phyloP scores from a whole-genome alignment of 2,797 vertebrate genomes.

The Gephyroberyx darwinii region DNA sequence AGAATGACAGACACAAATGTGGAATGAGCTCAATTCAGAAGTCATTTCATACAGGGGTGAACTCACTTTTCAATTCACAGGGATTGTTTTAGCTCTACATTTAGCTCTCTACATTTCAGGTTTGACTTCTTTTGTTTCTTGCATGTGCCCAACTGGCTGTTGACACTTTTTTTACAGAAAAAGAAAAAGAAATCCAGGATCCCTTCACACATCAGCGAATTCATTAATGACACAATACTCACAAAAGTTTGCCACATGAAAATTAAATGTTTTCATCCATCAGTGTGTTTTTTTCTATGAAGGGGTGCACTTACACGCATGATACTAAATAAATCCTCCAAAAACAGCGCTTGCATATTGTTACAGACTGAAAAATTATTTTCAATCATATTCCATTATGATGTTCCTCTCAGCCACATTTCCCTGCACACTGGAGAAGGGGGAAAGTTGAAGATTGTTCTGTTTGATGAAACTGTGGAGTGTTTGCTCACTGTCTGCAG shows the following conservation, averaged over 20 bases:
- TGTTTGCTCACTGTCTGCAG: slow-evolving; percentile 88
- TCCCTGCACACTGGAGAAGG: slow-evolving; percentile 79
- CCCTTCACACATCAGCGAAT: slow-evolving; percentile 70
- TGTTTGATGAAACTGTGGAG: slow-evolving; percentile 88
- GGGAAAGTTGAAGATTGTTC: slow-evolving; percentile 86
- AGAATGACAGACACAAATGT: slow-evolving; percentile 48
- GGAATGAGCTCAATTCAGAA: slow-evolving; percentile 67
- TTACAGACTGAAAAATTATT: slow-evolving; percentile 81
- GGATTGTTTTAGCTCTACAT: slow-evolving; percentile 63
- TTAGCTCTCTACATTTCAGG: slow-evolving; percentile 50
- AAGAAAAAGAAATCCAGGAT: slow-evolving; percentile 57
- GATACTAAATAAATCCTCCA: slow-evolving; percentile 74
- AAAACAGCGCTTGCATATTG: slow-evolving; percentile 75
- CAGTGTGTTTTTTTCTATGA: slow-evolving; percentile 50
- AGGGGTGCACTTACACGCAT: slow-evolving; percentile 67
- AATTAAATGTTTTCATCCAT: slow-evolving; percentile 78
- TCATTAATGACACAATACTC: slow-evolving; percentile 76
- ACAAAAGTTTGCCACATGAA: slow-evolving; percentile 77
- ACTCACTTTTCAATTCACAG: slow-evolving; percentile 67
- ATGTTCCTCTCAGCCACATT: slow-evolving; percentile 81
- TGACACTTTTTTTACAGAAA: slow-evolving; percentile 59
- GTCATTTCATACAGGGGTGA: slow-evolving; percentile 71
- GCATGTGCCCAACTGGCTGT: slow-evolving; percentile 63
- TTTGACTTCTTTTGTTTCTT: slow-evolving; percentile 49
- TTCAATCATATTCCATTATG: slow-evolving; percentile 84